Base-by-base conservation (phyloP, 1,140 invertebrate genomes). In the Heterodera carotae region DNA sequence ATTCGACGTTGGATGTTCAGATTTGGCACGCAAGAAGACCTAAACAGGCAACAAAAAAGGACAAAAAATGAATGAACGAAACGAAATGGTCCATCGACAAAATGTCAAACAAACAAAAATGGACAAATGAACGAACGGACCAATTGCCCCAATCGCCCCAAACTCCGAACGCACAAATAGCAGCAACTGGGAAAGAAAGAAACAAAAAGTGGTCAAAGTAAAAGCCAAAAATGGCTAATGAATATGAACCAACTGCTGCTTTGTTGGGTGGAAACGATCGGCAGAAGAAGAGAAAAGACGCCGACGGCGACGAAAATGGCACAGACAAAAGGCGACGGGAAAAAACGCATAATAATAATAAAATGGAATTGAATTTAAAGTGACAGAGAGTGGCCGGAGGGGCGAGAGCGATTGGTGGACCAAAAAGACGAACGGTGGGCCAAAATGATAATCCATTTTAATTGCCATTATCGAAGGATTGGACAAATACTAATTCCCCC, bases 61-160 rank as follows among this genome's bases (percentile, higher is more conserved):
- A n/a, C n/a, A n/a, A n/a, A n/a, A 48, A 73, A 73, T 18, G 53
- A 34, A 43, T n/a, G 25, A 27, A 33, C 64, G 8, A 8, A 60
- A 43, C 39, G 6, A 43, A 43, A 43, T 43, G 39, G 0, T 6
- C 12, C 12, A 43, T 43, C 39, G 39, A 12, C 12, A 7, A 25
- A 27, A n/a, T 3, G 3, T 27, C 27, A 36, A 27, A 5, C 31
- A 73, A n/a, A n/a, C n/a, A n/a, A n/a, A n/a, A n/a, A 22, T 72
- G 33, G 10, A 53, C 29, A 48, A 73, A 73, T 18, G 53, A 34
- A 43, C 34, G 25, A 27, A 33, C 64, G 8, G 8, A 60, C 72
- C 72, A 74, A 74, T 33, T 64, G 25, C 53, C 72, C 72, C 72
- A 74, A 36, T 29, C 25, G 64, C 25, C 29, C 72, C 72, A 74